These are phyloP conservation scores for Diadophis punctatus DNA, from an alignment of 2,113 vertebrate species.

Conservation along the genomic window DNA sequence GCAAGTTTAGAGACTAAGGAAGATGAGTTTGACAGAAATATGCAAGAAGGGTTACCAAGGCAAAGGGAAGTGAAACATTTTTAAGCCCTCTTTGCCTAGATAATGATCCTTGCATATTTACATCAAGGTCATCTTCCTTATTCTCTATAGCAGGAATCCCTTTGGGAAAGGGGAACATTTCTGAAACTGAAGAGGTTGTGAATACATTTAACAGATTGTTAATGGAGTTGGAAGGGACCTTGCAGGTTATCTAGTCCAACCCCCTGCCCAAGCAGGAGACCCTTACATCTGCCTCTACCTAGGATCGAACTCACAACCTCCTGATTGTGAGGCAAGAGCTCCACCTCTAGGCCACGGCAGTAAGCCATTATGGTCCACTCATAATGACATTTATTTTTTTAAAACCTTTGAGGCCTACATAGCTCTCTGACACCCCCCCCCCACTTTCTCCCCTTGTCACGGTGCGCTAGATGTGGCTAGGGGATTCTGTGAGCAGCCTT, in stretches of 20 bases:
- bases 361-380: background rate
- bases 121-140: background rate
- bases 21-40: background rate
- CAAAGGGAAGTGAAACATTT: background rate
- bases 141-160: background rate
- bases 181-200: background rate
- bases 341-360: too few relatives aligned
- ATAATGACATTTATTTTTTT: background rate
- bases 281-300: too few relatives aligned
- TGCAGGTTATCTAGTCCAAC: too few relatives aligned
- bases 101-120: background rate
- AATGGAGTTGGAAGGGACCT: too few relatives aligned
- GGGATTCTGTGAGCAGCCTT: background rate
- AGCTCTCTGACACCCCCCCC: background rate
- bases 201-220: too few relatives aligned
- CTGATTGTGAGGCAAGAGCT: too few relatives aligned
- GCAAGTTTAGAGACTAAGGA: background rate
- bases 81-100: background rate
- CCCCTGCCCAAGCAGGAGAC: too few relatives aligned
- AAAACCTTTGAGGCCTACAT: background rate
- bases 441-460: background rate
- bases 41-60: background rate
- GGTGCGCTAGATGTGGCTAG: background rate
- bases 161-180: background rate
- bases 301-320: too few relatives aligned